A percentile compares a stretch with the other conserved stretches of the same genome.
phyloP scores from a whole-genome alignment of 1,140 invertebrate species.

The Thalassaphorura encarpata region DNA sequence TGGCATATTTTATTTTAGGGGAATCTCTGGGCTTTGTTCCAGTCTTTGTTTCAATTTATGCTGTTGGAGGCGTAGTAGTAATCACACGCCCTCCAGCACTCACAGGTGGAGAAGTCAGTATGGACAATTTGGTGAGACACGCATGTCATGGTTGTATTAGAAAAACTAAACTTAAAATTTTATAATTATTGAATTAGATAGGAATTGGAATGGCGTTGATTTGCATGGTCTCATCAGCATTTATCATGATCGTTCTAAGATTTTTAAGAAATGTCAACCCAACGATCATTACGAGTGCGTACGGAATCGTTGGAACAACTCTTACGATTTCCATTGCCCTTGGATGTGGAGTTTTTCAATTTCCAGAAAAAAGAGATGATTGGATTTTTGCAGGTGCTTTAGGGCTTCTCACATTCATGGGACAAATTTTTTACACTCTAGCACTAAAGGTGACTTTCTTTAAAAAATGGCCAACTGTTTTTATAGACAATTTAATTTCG shows the following conservation, averaged over 20 bases:
- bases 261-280: background rate
- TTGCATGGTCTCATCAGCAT: constrained; percentile 1
- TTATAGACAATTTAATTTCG: too few species aligned
- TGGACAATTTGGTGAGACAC: background rate
- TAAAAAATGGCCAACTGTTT: too few species aligned
- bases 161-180: too few species aligned
- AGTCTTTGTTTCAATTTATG: background rate
- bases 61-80: background rate
- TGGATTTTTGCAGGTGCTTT: background rate
- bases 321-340: background rate
- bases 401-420: constrained; percentile 2
- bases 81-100: constrained; percentile 7
- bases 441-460: too few species aligned
- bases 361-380: background rate
- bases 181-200: too few species aligned
- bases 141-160: too few species aligned
- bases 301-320: background rate
- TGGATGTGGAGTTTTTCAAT: background rate
- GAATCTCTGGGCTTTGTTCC: constrained; percentile 9
- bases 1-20: constrained; percentile 6
- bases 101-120: background rate
- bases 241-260: background rate
- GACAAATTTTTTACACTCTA: constrained; percentile 7
- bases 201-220: background rate
- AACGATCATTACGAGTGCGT: background rate